Percentiles rank a stretch among this genome's conserved stretches.
phyloP scores from a whole-genome alignment of 1,140 invertebrate genomes.

The Drosophila nikananu region DNA sequence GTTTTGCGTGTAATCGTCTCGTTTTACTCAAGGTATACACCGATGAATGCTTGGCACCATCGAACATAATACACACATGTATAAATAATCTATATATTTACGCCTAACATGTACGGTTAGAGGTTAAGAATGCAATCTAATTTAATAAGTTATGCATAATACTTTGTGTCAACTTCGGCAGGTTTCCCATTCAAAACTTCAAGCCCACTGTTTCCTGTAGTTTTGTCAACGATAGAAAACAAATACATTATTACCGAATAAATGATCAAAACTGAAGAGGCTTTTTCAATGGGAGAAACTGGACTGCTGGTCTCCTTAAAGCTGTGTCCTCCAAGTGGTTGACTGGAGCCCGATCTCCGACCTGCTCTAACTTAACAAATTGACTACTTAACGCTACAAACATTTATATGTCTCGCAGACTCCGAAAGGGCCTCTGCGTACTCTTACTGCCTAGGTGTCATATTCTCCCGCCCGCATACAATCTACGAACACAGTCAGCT shows the following conservation, averaged over 20 bases:
- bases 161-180: constrained; percentile 49
- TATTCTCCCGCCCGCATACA: constrained; percentile 39
- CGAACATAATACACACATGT: constrained; percentile 50
- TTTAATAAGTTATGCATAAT: constrained; percentile 64
- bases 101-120: constrained; percentile 45
- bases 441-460: constrained; percentile 41
- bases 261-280: not conserved
- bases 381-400: constrained; percentile 75
- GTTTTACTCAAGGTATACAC: constrained; percentile 31
- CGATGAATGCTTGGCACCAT: constrained; percentile 68
- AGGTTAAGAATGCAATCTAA: constrained; percentile 47
- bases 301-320: constrained; percentile 8
- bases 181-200: constrained; percentile 3
- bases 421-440: constrained; percentile 2
- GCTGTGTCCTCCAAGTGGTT: constrained; percentile 9
- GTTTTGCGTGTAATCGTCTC: constrained; percentile 42
- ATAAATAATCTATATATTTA: constrained; percentile 40
- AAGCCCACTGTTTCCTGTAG: no score
- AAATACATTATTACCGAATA: not conserved
- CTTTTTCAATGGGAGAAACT: not conserved
- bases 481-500: constrained; percentile 80
- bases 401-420: not conserved
- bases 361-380: constrained; percentile 57
- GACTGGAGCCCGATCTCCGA: constrained; percentile 1
- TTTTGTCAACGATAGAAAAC: not conserved